Evolutionary conservation across 2,113 vertebrate species (phyloP).

Genomic region (Corythornis vintsioides): DNA sequence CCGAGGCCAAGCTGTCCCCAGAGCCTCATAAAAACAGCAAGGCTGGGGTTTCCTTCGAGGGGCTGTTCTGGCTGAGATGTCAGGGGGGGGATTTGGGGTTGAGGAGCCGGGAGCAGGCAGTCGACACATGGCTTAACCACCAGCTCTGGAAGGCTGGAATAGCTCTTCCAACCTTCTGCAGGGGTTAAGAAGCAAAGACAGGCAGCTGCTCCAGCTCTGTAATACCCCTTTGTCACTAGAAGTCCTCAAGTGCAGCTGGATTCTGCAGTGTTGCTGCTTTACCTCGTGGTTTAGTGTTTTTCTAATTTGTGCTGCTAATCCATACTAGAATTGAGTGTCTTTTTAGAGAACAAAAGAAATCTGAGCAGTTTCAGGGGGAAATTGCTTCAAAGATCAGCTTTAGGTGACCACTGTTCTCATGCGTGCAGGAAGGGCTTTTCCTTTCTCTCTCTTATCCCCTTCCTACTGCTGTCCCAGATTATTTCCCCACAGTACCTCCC

Average conservation of each 20-base stretch:
- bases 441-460: neutral
- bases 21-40: accelerated
- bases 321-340: neutral
- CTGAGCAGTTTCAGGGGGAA: neutral
- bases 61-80: neutral
- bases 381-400: neutral
- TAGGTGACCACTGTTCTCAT: accelerated
- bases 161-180: neutral
- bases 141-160: neutral
- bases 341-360: neutral
- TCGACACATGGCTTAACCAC: neutral
- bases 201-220: neutral
- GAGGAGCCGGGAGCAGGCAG: neutral
- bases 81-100: accelerated
- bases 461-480: neutral
- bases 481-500: neutral
- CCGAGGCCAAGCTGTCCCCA: neutral
- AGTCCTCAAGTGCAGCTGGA: neutral
- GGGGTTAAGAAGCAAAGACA: neutral
- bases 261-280: neutral
- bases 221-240: neutral
- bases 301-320: neutral
- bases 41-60: neutral
- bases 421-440: neutral
- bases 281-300: neutral